Percentiles rank a stretch among this genome's conserved stretches.
Evolutionary conservation across 2,888 invertebrate species (phyloP).

Genomic region (Halocaridina rubra): DNA sequence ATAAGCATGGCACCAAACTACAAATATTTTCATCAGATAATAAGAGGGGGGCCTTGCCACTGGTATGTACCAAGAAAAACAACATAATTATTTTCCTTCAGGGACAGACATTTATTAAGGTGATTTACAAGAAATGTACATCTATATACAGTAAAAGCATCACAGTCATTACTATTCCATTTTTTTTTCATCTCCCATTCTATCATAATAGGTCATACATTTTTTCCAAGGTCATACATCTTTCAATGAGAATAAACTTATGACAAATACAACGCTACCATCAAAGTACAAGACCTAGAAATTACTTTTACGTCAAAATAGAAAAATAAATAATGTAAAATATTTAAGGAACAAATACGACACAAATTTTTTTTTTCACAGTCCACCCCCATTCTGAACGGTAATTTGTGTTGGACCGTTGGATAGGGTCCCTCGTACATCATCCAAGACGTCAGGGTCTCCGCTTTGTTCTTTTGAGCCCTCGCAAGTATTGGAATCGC

Average conservation of each 20-base stretch:
- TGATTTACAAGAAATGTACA: conserved; percentile 57
- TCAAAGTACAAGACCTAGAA: conserved; percentile 49
- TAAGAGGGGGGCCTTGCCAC: conserved; percentile 60
- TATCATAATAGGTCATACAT: neutral
- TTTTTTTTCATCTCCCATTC: conserved; percentile 1
- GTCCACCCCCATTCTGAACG: conserved; percentile 54
- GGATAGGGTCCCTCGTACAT: conserved; percentile 34
- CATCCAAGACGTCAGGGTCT: conserved; percentile 16
- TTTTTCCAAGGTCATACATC: too few species aligned
- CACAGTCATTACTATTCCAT: conserved; percentile 49
- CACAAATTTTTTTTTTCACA: conserved; percentile 46
- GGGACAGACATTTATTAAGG: conserved; percentile 59
- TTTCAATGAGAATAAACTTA: neutral
- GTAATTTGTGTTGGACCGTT: conserved; percentile 48
- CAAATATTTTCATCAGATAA: too few species aligned
- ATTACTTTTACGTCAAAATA: conserved; percentile 52
- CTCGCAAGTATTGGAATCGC: conserved; percentile 35
- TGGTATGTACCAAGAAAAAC: conserved; percentile 60
- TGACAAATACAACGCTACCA: neutral
- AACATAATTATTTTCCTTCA: conserved; percentile 55
- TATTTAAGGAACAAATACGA: conserved; percentile 44
- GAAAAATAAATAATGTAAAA: conserved; percentile 62
- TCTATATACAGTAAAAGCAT: conserved; percentile 52
- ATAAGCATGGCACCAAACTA: conserved; percentile 62
- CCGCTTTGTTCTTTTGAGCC: conserved; percentile 15